Evolutionary conservation across 2,888 invertebrate species (phyloP), one percentile per base, ranked within the genome.

Genomic region (Xanthia togata): DNA sequence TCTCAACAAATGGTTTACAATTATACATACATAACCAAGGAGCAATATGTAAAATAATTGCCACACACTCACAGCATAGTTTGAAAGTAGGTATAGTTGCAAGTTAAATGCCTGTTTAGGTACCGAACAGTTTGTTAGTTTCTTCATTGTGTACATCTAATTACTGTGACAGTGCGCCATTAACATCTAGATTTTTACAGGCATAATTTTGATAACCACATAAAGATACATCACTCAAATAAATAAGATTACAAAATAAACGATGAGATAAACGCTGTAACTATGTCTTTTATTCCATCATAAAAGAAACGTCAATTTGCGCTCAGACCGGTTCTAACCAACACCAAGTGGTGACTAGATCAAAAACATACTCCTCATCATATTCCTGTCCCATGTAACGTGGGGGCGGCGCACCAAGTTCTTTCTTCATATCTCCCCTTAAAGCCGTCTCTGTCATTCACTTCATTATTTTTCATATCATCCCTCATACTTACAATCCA

Each of bases 281-380:
- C n/a, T 41, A 47, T 31, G 64, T 17, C 0, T 41, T 62, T 65
- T 65, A 63, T n/a, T 38, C 9, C 47, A 53, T 20, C 57, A 64
- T 77, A 76, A 77, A 78, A 64, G 2, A 53, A 44, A 59, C 50
- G 41, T 31, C 26, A 26, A 82, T 82, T 82, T 35, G 17, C 82
- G 50, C 47, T 57, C 41, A 31, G 41, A 31, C 12, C 9, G 14
- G 14, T 41, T 1, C 41, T 14, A 41, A 47, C 20, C 26, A 17
- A 55, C 60, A 38, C 26, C 9, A 26, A 23, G 57, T 20, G 11
- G 11, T 41, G 38, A 26, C 31, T 31, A 23, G 26, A 20, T 11
- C n/a, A 65, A 44, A 8, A 23, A 14, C 8, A 3, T 23, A 20
- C n/a, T 41, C 26, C 17, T 20, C 11, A 44, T 11, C 17, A 20